phyloP scores from a whole-genome alignment of 1,140 invertebrate genomes.

The Pseudomyrmex gracilis region DNA sequence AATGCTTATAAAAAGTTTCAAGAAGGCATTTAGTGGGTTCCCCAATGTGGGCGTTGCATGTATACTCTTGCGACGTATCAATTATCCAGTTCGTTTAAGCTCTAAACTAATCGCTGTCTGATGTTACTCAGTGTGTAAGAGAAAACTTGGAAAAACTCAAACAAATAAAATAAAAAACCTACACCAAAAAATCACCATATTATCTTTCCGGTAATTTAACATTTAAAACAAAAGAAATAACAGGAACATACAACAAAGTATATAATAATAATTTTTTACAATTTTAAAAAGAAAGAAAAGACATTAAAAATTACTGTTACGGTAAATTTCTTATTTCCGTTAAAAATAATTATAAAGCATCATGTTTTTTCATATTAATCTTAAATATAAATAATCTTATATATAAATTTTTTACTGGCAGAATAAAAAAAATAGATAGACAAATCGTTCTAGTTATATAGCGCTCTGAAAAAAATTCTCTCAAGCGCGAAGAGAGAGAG shows the following conservation, averaged over 20 bases:
- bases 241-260: no score
- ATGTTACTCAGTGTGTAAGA: background rate
- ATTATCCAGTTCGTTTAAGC: slow-evolving; percentile 11
- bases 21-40: slow-evolving; percentile 4
- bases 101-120: background rate
- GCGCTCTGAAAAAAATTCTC: no score
- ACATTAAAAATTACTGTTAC: background rate
- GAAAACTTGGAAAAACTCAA: background rate
- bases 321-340: background rate
- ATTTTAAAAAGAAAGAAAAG: background rate
- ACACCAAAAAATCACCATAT: no score
- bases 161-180: background rate
- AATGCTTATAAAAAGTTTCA: background rate
- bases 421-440: no score
- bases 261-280: background rate
- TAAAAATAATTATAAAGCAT: background rate
- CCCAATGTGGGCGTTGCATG: background rate
- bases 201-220: no score
- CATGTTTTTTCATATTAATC: no score
- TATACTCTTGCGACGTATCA: background rate
- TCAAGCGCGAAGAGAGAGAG: no score
- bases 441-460: no score
- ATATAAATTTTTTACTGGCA: no score
- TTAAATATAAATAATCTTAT: no score
- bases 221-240: no score